Percentiles rank a stretch among this genome's conserved stretches.
Evolutionary conservation across 2,888 invertebrate genomes (phyloP).

Genomic region (Drosophila greeni): DNA sequence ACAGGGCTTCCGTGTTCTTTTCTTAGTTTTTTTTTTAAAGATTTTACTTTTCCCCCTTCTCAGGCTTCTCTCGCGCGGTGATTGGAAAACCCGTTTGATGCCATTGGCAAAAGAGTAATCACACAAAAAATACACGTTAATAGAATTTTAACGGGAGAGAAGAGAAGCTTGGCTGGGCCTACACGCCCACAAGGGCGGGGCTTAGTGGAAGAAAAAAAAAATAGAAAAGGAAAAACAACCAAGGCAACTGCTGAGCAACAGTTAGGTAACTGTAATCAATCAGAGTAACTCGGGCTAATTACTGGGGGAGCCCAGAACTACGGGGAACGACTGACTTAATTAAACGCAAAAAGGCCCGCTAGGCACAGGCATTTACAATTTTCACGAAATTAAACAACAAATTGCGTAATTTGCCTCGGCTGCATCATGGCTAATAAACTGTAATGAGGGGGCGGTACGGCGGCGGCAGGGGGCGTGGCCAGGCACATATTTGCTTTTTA

Average conservation of each 20-base stretch:
- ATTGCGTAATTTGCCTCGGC: conserved; percentile 66
- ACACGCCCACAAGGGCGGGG: conserved; percentile 41
- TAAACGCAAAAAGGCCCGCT: conserved; percentile 56
- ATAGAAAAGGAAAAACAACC: conserved; percentile 15
- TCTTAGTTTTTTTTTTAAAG: conserved; percentile 11
- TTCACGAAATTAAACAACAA: conserved; percentile 65
- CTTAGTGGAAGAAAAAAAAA: conserved; percentile 28
- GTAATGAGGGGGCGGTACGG: conserved; percentile 34
- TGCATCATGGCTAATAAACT: conserved; percentile 54
- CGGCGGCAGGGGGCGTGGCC: conserved; percentile 15
- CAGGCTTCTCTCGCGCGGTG: conserved; percentile 15
- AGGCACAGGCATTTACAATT: conserved; percentile 48
- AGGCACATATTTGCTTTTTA: conserved; percentile 17
- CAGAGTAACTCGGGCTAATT: conserved; percentile 44
- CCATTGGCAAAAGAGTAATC: conserved; percentile 45
- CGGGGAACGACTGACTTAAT: conserved; percentile 56
- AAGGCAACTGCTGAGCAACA: conserved; percentile 47
- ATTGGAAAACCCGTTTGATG: conserved; percentile 61
- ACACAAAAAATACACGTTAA: conserved; percentile 49
- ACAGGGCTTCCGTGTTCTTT: conserved; percentile 38
- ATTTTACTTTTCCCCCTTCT: neutral
- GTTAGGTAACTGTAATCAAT: conserved; percentile 71
- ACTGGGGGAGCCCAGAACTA: conserved; percentile 34
- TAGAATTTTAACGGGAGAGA: conserved; percentile 63
- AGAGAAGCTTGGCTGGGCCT: conserved; percentile 4